These are phyloP conservation scores for Cantharis rustica DNA, from an alignment of 2,888 invertebrate species.

Conservation along the genomic window DNA sequence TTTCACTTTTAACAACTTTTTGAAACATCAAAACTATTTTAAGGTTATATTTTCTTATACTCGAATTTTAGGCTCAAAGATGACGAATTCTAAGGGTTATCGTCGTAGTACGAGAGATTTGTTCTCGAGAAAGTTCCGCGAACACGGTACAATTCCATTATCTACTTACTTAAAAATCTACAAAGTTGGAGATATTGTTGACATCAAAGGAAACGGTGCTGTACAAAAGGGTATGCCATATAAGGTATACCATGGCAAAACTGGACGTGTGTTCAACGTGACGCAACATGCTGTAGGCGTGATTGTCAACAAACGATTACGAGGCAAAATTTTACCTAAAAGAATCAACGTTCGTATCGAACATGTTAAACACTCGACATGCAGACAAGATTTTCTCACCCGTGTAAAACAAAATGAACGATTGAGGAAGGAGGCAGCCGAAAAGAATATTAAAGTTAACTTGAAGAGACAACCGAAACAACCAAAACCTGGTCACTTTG, in stretches of 20 bases:
- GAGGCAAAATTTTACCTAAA: slow-evolving; percentile 93
- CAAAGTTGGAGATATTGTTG: slow-evolving; percentile 98
- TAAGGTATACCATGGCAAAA: slow-evolving; percentile 98
- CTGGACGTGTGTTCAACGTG: slow-evolving; percentile 97
- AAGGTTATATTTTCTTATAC: background rate
- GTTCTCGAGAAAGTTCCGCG: slow-evolving; percentile 95
- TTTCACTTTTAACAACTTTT: no score
- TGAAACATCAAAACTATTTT: background rate
- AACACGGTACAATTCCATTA: slow-evolving; percentile 93
- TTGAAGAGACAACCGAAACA: slow-evolving; percentile 86
- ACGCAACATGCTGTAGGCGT: slow-evolving; percentile 97
- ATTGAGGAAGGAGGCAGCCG: slow-evolving; percentile 83
- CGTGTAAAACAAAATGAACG: slow-evolving; percentile 93
- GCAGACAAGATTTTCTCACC: slow-evolving; percentile 93
- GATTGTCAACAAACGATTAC: slow-evolving; percentile 97
- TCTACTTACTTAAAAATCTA: slow-evolving; percentile 98
- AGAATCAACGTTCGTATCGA: slow-evolving; percentile 97
- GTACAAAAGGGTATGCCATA: slow-evolving; percentile 99
- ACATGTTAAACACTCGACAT: slow-evolving; percentile 97
- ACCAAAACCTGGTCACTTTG: slow-evolving; percentile 86
- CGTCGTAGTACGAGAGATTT: slow-evolving; percentile 98
- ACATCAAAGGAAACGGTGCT: slow-evolving; percentile 98
- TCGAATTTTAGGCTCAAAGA: slow-evolving; percentile 58
- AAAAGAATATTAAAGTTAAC: slow-evolving; percentile 69
- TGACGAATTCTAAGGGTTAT: slow-evolving; percentile 99